Base-by-base conservation (phyloP, 2,888 invertebrate genomes). In the Creontiades dilutus region DNA sequence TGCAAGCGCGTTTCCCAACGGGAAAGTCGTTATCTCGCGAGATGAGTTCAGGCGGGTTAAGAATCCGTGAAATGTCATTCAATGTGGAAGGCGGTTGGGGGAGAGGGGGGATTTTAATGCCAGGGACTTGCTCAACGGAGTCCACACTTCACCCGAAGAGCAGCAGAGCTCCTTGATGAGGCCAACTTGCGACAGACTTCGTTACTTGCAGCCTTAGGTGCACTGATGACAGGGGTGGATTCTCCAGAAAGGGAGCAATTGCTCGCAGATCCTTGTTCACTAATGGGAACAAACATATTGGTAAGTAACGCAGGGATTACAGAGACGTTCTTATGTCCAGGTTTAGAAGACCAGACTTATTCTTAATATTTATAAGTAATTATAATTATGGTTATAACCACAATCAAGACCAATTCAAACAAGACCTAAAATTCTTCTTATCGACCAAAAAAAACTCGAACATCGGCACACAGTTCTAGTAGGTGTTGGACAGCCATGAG, bases 1-100 rank as follows among this genome's bases (percentile, higher is more conserved):
- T 19, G 23, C 23, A 68, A 68, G 23, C 68, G 68, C 68, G 68
- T 68, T 68, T 68, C 12, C 23, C 68, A 68, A 68, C 68, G 23
- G 68, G 68, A 68, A 68, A 68, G 68, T 68, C 27, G 68, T 68
- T 68, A 68, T 68, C 68, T 68, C 3, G 13, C 23, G 23, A 68
- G 68, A 68, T 68, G 68, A 68, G 68, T 68, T 68, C 68, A 68
- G 68, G 68, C 7, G 68, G 68, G 68, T 68, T 23, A 68, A 68
- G 68, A 68, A 68, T 68, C 23, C 68, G 68, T 68, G 68, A 68
- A 68, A 68, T 68, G 68, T 68, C 68, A 68, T 68, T 23, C 68
- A 23, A 68, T 19, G 27, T 61, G 19, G 19, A 9, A 52, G 52
- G 16, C 2, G 52, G 52, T 37, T 19, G 52, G 1, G 52, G 11